A percentile compares a stretch with the other conserved stretches of the same genome.
phyloP scores from a whole-genome alignment of 2,113 vertebrate genomes.

The Falcunculus frontatus region DNA sequence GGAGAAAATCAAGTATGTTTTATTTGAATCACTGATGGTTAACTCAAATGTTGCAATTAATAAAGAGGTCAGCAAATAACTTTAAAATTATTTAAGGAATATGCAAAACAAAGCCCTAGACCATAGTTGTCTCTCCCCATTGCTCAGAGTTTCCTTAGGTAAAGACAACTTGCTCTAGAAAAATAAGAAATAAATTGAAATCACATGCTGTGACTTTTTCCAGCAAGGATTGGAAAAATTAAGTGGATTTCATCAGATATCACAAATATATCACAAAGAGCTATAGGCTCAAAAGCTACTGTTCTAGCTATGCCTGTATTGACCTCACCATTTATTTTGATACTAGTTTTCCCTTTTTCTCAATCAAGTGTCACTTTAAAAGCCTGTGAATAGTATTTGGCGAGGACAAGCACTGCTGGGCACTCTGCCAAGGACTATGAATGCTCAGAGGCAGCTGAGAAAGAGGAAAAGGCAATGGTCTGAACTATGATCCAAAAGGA shows the following conservation, averaged over 20 bases:
- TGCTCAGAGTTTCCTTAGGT: neutral
- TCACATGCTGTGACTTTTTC: neutral
- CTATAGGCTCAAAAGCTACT: neutral
- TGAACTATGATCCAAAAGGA: neutral
- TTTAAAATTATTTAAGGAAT: neutral
- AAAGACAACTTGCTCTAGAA: neutral
- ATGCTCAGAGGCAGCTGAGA: neutral
- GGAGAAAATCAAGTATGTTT: neutral
- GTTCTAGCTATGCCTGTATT: neutral
- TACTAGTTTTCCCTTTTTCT: neutral
- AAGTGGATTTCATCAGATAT: neutral
- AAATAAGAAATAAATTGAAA: neutral
- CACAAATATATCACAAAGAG: neutral
- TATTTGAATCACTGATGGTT: neutral
- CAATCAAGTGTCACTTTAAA: neutral
- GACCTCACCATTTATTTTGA: neutral
- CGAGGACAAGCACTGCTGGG: neutral
- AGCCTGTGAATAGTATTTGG: neutral
- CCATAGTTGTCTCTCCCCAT: neutral
- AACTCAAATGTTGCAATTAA: neutral
- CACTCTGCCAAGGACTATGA: neutral
- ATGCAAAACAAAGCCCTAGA: neutral
- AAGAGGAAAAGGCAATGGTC: neutral
- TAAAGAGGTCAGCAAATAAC: neutral
- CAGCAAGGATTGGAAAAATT: neutral